Evolutionary conservation across 2,113 vertebrate genomes (phyloP).

Genomic region (Vombatus ursinus): DNA sequence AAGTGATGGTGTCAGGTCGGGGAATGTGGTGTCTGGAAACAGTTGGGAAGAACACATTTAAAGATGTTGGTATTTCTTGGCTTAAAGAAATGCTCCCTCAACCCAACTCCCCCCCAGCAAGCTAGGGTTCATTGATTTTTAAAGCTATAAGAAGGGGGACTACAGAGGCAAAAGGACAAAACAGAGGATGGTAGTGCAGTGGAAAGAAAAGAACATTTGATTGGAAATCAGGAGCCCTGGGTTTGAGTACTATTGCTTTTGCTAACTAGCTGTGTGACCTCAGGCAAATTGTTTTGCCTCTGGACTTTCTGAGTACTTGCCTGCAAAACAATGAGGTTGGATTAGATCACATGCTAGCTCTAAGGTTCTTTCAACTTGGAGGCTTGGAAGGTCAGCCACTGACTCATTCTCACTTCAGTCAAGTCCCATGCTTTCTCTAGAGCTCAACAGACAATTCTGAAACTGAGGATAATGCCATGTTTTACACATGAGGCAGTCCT

Average conservation of each 20-base stretch:
- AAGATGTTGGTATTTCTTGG: neutral
- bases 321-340: neutral
- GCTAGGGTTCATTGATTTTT: neutral
- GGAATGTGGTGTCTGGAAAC: neutral
- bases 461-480: neutral
- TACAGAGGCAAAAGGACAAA: neutral
- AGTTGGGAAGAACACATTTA: conserved; percentile 1
- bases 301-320: neutral
- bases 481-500: neutral
- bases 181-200: too few relatives aligned
- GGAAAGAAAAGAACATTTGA: neutral
- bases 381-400: neutral
- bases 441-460: neutral
- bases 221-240: neutral
- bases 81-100: neutral
- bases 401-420: neutral
- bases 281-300: neutral
- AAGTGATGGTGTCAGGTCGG: neutral
- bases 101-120: neutral
- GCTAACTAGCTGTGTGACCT: neutral
- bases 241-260: neutral
- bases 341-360: neutral
- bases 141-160: neutral
- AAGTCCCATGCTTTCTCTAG: neutral
- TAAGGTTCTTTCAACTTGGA: neutral